Evolutionary conservation across 2,113 vertebrate genomes (phyloP).

Genomic region (Melanostigma gelatinosum): DNA sequence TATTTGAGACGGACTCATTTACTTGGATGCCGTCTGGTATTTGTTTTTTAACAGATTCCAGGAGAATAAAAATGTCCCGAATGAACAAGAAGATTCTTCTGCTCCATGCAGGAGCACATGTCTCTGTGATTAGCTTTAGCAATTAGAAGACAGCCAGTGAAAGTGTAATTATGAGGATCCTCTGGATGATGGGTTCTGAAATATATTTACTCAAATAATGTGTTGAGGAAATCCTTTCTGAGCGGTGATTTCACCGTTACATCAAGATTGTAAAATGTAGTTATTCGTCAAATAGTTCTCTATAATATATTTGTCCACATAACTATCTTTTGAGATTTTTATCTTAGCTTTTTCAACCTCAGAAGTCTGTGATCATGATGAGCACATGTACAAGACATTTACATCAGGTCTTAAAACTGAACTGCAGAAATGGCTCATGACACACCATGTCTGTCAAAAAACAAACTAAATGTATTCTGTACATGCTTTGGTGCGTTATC

Average conservation of each 20-base stretch:
- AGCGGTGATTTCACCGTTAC: not conserved
- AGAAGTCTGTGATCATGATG: not conserved
- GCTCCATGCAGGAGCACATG: constrained; percentile 36
- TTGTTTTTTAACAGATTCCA: constrained; percentile 11
- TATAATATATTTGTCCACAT: not conserved
- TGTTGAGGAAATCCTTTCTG: constrained; percentile 7
- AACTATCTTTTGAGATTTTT: not conserved
- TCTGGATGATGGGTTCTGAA: constrained; percentile 28
- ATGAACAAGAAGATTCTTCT: constrained; percentile 44
- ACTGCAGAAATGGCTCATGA: not conserved
- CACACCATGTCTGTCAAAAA: not conserved
- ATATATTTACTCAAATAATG: constrained; percentile 30
- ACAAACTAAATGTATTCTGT: not conserved
- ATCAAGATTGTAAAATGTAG: not conserved
- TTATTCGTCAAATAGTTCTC: not conserved
- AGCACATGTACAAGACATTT: not conserved
- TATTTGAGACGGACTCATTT: constrained; percentile 2
- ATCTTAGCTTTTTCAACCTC: not conserved
- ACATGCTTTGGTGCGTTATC: not conserved
- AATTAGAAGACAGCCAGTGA: constrained; percentile 56
- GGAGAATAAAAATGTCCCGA: not conserved
- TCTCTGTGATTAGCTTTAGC: constrained; percentile 60
- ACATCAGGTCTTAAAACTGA: not conserved
- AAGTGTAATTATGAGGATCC: constrained; percentile 58
- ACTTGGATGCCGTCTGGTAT: not conserved